phyloP scores from a whole-genome alignment of 1,140 invertebrate genomes.

The Homalodisca vitripennis region DNA sequence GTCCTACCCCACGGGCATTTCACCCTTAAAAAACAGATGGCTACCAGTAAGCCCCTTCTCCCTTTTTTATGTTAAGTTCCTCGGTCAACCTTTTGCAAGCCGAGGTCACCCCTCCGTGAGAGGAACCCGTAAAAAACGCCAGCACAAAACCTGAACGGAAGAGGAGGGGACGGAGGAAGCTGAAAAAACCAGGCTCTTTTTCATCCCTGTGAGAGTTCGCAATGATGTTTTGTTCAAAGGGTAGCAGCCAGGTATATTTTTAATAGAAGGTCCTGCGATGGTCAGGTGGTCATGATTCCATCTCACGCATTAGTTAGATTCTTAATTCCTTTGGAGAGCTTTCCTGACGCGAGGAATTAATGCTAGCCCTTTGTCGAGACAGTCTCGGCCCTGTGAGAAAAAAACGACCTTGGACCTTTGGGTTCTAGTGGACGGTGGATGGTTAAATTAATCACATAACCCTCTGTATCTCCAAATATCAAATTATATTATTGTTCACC shows the following conservation, averaged over 20 bases:
- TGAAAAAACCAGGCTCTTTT: slow-evolving; percentile 8
- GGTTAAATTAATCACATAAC: too few species aligned
- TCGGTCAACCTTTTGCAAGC: slow-evolving; percentile 32
- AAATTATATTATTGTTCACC: too few species aligned
- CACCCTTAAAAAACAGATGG: slow-evolving; percentile 37
- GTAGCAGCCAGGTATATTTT: slow-evolving; percentile 30
- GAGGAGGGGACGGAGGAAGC: slow-evolving; percentile 22
- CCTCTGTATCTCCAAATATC: too few species aligned
- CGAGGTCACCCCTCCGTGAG: slow-evolving; percentile 26
- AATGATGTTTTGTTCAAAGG: slow-evolving; percentile 31
- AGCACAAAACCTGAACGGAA: slow-evolving; percentile 32
- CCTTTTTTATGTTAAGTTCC: slow-evolving; percentile 34
- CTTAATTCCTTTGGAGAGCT: slow-evolving; percentile 2
- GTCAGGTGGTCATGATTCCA: slow-evolving; percentile 27
- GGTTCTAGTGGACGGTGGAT: too few species aligned
- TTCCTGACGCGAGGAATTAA: slow-evolving; percentile 23
- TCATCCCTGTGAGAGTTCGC: slow-evolving; percentile 21
- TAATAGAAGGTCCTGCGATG: slow-evolving; percentile 19
- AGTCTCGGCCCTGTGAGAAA: neutral
- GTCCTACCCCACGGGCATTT: slow-evolving; percentile 18
- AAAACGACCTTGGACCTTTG: neutral
- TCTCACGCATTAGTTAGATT: slow-evolving; percentile 26
- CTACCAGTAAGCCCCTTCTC: slow-evolving; percentile 32
- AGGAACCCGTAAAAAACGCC: slow-evolving; percentile 1
- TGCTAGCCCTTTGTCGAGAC: slow-evolving; percentile 13